Evolutionary conservation across 2,888 invertebrate species (phyloP).

Genomic region (Rhopalosiphum nymphaeae): DNA sequence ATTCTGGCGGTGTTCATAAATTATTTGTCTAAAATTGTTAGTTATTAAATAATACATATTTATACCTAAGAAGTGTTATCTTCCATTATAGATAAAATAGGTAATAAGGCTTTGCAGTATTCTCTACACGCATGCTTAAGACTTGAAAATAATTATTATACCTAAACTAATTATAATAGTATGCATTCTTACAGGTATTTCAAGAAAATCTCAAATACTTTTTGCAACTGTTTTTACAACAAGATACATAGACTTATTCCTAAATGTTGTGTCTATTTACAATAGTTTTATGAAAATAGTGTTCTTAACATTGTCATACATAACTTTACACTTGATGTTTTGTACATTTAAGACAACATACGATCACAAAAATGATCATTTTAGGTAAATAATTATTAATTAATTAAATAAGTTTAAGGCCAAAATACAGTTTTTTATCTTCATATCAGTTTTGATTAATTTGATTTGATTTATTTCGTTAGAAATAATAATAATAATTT

Average conservation of each 20-base stretch:
- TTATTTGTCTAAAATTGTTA: too few relatives aligned
- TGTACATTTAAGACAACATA: conserved; percentile 97
- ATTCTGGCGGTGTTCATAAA: too few relatives aligned
- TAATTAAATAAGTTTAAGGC: background rate
- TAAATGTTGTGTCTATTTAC: conserved; percentile 94
- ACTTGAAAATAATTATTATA: background rate
- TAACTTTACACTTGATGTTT: conserved; percentile 96
- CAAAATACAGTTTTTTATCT: background rate
- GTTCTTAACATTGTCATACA: conserved; percentile 87
- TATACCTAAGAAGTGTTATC: too few relatives aligned
- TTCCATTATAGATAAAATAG: too few relatives aligned
- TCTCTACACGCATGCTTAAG: background rate
- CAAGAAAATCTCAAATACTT: conserved; percentile 95
- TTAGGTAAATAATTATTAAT: conserved; percentile 73
- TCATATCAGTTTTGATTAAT: background rate
- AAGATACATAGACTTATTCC: conserved; percentile 94
- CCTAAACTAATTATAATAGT: background rate
- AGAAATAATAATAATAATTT: background rate
- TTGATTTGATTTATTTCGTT: background rate
- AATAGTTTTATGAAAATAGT: conserved; percentile 97
- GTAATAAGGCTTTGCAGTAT: background rate
- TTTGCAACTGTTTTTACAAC: conserved; percentile 94
- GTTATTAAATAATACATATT: too few relatives aligned
- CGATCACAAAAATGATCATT: conserved; percentile 98
- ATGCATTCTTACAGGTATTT: conserved; percentile 80